Evolutionary conservation across 2,797 vertebrate genomes (phyloP), one percentile per base, ranked within the genome.

Genomic region (Neostethus bicornis): DNA sequence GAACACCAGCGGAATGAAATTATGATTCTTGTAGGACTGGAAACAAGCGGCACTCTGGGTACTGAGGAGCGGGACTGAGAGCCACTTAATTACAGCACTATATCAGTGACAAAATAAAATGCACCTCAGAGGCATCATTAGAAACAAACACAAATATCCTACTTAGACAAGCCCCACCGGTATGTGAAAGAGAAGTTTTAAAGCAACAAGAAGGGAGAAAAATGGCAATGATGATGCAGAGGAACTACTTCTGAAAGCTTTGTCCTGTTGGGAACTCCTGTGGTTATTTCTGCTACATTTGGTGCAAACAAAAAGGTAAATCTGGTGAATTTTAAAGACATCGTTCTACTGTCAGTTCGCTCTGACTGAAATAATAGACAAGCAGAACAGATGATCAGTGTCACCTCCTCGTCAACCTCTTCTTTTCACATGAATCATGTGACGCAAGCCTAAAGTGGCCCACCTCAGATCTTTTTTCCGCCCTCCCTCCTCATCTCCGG

Each of bases 241-340:
- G 31, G 63, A 76, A 72, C 77, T 79, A 85, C 90, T 87, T 79
- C 41, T 68, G 76, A 71, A 48, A 72, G 72, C 77, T 63, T 43
- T 66, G 49, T 70, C 73, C 64, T 69, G 56, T 70, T 61, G 51
- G 48, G 80, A 72, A 85, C 87, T 88, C 87, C 88, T 51, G 89
- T 44, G 75, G 87, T 75, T 88, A 64, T 77, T 92, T 92, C 90
- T 89, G 91, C 89, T 91, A 90, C 89, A 89, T 90, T 92, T 87
- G 84, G 69, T 62, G 64, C 88, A 87, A 90, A 92, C 90, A 93
- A 92, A 90, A 91, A 86, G 63, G 57, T 61, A 79, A 75, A 83
- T 85, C 79, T 45, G 44, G 61, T 54, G 67, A 83, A 83, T 90
- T 85, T 85, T 66, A 76, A 84, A 84, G 76, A 79, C 61, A 65